Conservation (phyloP, 1,140 invertebrate genomes). For the Akabosia matsudoensis region DNA sequence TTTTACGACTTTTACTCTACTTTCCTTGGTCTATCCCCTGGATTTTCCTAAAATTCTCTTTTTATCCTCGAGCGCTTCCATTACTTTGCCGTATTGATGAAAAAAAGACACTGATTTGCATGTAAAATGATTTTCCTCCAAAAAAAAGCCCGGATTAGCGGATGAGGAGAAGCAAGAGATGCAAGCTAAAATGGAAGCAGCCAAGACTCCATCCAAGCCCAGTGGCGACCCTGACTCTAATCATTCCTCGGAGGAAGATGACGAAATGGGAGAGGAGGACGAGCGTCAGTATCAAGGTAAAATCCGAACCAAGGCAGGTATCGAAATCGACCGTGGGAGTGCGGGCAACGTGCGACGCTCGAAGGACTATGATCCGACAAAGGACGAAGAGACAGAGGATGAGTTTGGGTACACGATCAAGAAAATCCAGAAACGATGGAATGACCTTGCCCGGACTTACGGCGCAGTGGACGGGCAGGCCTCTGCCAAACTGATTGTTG, state of each 20-base stretch:
- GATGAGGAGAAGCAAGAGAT: slow-evolving; percentile 49
- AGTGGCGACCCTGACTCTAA: slow-evolving; percentile 31
- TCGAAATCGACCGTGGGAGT: slow-evolving; percentile 83
- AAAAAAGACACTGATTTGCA: neutral
- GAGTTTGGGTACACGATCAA: slow-evolving; percentile 80
- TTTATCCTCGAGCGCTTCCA: no score
- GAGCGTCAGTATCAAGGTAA: slow-evolving; percentile 71
- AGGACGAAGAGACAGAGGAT: slow-evolving; percentile 78
- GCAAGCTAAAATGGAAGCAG: slow-evolving; percentile 43
- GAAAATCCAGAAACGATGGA: slow-evolving; percentile 50
- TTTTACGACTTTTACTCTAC: no score
- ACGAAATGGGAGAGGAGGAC: slow-evolving; percentile 69
- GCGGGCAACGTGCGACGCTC: slow-evolving; percentile 76
- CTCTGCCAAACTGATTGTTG: slow-evolving; percentile 36
- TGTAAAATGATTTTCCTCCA: neutral
- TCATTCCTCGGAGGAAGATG: slow-evolving; percentile 51
- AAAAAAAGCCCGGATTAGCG: slow-evolving; percentile 49
- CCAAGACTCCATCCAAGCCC: slow-evolving; percentile 17
- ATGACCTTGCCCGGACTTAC: slow-evolving; percentile 32
- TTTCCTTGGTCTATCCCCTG: no score
- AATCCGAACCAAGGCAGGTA: slow-evolving; percentile 68
- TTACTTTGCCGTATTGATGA: no score
- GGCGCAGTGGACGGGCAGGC: slow-evolving; percentile 10
- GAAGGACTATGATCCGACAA: slow-evolving; percentile 68
- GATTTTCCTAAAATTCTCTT: no score